Conservation (phyloP, 2,113 vertebrate genomes). For the Gymnarchus niloticus region DNA sequence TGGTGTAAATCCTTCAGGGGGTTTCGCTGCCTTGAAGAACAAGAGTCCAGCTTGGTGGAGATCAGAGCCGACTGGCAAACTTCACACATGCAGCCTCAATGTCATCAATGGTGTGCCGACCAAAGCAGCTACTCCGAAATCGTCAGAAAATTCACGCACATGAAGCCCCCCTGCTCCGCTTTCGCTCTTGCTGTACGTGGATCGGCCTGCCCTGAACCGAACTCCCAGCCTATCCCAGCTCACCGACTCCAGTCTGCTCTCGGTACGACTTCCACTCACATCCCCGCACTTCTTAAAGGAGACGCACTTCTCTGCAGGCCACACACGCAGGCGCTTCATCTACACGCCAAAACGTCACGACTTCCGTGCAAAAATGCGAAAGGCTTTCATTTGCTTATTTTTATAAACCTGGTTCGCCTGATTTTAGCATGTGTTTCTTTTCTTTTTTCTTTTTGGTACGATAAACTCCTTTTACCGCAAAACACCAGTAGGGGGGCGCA, state of each 20-base stretch:
- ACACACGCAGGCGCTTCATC: not conserved
- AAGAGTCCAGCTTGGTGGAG: conserved; percentile 24
- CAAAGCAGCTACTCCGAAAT: not conserved
- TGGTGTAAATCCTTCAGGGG: conserved; percentile 43
- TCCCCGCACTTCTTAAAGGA: conserved; percentile 37
- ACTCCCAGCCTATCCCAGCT: conserved; percentile 68
- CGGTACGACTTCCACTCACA: conserved; percentile 37
- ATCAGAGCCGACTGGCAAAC: conserved; percentile 43
- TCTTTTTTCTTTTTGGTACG: not conserved
- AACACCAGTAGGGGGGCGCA: not conserved
- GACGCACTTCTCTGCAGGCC: not conserved
- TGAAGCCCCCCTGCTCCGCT: conserved; percentile 39
- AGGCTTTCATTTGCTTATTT: not conserved
- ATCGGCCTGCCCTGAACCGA: conserved; percentile 48
- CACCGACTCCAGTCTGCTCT: conserved; percentile 52
- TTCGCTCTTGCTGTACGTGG: conserved; percentile 24
- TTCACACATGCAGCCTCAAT: conserved; percentile 37
- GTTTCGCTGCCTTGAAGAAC: conserved; percentile 24
- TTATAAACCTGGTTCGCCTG: not conserved
- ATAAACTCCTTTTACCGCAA: not conserved
- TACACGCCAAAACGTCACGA: too few species aligned
- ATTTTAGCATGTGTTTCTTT: not conserved
- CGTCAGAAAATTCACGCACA: conserved; percentile 25
- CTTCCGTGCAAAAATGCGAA: not conserved
- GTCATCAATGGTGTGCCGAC: conserved; percentile 44